Percentiles rank a stretch among this genome's conserved stretches.
phyloP scores from a whole-genome alignment of 2,888 invertebrate species.

The Lasioglossum lativentre region DNA sequence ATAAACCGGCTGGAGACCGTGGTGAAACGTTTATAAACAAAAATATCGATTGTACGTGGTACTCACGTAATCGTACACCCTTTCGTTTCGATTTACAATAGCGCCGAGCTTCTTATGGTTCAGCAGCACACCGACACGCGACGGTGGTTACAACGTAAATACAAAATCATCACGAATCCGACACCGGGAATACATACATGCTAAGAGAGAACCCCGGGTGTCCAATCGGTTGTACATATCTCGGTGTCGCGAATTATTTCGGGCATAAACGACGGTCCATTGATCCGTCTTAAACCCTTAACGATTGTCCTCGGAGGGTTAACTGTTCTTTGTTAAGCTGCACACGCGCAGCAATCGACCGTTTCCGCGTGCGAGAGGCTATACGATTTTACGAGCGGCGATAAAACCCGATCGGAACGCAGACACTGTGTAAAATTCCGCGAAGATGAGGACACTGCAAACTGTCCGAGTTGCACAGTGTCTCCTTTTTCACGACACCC shows the following conservation, averaged over 20 bases:
- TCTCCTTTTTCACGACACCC: not conserved
- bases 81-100: not conserved
- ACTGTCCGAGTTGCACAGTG: not conserved
- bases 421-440: not conserved
- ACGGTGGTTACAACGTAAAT: not conserved
- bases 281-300: not conserved
- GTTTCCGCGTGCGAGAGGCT: not conserved
- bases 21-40: not conserved
- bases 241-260: not conserved
- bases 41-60: not conserved
- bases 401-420: slow-evolving; percentile 1
- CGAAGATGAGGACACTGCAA: not conserved
- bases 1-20: not conserved
- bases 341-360: not conserved
- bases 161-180: not conserved
- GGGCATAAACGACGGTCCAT: not conserved
- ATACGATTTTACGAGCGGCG: not conserved
- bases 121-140: not conserved
- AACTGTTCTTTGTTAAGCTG: slow-evolving; percentile 6
- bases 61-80: not conserved
- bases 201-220: not conserved
- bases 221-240: not conserved
- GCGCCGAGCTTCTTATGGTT: not conserved
- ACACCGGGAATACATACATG: not conserved
- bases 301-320: not conserved